Conservation (phyloP, 1,140 invertebrate genomes). For the Meloidogyne floridensis region DNA sequence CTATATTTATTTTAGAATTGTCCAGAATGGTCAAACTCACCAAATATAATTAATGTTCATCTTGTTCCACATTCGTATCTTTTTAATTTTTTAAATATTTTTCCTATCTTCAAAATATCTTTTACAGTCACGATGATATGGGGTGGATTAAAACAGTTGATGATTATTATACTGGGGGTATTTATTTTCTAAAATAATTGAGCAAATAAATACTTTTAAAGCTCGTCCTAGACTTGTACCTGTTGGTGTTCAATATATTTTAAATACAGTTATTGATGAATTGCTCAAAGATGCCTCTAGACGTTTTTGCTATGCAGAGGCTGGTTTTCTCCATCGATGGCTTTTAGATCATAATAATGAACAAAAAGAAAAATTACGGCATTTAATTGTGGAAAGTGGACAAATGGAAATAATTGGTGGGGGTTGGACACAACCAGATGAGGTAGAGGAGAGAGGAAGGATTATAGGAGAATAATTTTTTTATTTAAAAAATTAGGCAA, state of each 20-base stretch:
- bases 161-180: conserved; percentile 82
- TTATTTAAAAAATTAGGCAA: not conserved
- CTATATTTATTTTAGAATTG: conserved; percentile 17
- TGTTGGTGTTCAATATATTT: conserved; percentile 64
- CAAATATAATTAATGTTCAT: conserved; percentile 28
- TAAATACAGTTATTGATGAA: conserved; percentile 64
- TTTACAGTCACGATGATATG: conserved; percentile 33
- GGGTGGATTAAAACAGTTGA: conserved; percentile 70
- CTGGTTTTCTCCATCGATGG: conserved; percentile 90
- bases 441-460: conserved; percentile 55
- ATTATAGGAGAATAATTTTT: no score
- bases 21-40: conserved; percentile 24
- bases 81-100: not conserved
- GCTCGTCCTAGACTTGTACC: conserved; percentile 45
- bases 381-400: conserved; percentile 64
- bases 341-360: conserved; percentile 75
- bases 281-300: conserved; percentile 49
- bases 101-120: not conserved
- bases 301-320: conserved; percentile 67
- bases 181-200: conserved; percentile 71
- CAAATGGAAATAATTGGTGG: conserved; percentile 79
- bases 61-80: conserved; percentile 18
- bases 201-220: conserved; percentile 11
- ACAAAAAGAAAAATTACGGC: conserved; percentile 68
- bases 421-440: conserved; percentile 53